Base-by-base conservation (phyloP, 2,113 vertebrate species). In the Aspiorhynchus laticeps region DNA sequence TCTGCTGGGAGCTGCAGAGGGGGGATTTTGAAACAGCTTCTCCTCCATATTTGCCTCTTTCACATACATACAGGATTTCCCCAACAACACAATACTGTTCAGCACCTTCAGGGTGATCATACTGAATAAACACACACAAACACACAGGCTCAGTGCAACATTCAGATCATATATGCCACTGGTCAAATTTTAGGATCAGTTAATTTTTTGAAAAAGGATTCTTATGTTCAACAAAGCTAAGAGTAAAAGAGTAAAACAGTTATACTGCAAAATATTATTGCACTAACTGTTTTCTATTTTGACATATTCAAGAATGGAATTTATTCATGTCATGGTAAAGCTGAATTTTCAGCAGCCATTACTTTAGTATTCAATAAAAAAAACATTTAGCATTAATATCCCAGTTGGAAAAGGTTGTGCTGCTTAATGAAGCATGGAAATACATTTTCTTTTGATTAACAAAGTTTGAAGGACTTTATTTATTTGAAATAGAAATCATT, bases 21-120 rank as follows among this genome's bases (percentile, higher is more conserved):
- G 90, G 2, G 97, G 93, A 21, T 95, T 95, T 88, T 96, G 93
- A 11, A 97, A 98, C 82, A 99, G 92, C 91, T 99, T 99, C 67
- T 99, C 97, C 86, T 99, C 98, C 97, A 99, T 99, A 85, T 98
- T 97, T 89, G 98, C 98, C 65, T 97, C 96, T 92, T 98, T 99
- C 77, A 99, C 97, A n/a, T 99, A 99, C 26, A 95, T 92, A 90
- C 98, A 99, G 0, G 98, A 99, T 24, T 97, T 98, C 12, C 98
- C 98, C 92, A 99, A 90, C 31, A 99, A 93, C 87, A 99, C 95
- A 2, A 99, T 98, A 88, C 97, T 99, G 90, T 99, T 99, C 83
- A 99, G 95, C 56, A 99, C 96, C 95, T 99, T 99, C 59, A 99
- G 92, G 7, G 97, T 96, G 90, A 99, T 97, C 94, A 99, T 94